Conservation (phyloP, 1,140 invertebrate species). For the Drosophila erecta region DNA sequence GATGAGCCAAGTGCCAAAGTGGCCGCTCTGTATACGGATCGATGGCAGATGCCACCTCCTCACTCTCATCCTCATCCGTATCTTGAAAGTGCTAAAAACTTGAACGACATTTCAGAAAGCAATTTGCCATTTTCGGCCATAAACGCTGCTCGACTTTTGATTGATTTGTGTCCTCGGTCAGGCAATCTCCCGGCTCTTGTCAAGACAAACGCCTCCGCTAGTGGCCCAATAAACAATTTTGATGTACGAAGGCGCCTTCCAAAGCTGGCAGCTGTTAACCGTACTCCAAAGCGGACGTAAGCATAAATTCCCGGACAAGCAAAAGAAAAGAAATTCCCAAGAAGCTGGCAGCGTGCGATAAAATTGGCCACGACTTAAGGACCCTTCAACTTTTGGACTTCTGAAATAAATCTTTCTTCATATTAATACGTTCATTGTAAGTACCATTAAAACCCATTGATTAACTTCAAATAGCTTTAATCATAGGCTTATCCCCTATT, state of each 20-base stretch:
- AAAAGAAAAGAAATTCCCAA: not conserved
- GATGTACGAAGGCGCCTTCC: conserved; percentile 24
- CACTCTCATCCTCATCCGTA: not conserved
- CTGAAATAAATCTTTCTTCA: too few species aligned
- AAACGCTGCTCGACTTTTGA: conserved; percentile 67
- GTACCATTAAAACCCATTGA: not conserved
- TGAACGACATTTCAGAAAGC: conserved; percentile 61
- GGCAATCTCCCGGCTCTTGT: conserved; percentile 6
- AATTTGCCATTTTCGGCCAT: conserved; percentile 76
- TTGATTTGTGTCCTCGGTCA: conserved; percentile 62
- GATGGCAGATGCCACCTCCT: not conserved
- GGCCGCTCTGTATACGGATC: conserved; percentile 16
- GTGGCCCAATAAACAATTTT: conserved; percentile 49
- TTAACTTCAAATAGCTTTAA: not conserved
- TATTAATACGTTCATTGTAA: not conserved
- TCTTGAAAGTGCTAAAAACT: conserved; percentile 46
- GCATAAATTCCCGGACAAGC: conserved; percentile 19
- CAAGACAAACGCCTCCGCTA: conserved; percentile 40
- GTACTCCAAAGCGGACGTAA: conserved; percentile 9
- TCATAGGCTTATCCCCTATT: conserved; percentile 12
- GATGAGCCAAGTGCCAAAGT: conserved; percentile 71
- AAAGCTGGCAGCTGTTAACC: conserved; percentile 36
- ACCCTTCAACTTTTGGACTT: not conserved
- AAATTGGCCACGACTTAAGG: conserved; percentile 9
- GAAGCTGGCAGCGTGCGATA: conserved; percentile 12